Base-by-base conservation (phyloP, 2,888 invertebrate species). In the Idaea biselata region DNA sequence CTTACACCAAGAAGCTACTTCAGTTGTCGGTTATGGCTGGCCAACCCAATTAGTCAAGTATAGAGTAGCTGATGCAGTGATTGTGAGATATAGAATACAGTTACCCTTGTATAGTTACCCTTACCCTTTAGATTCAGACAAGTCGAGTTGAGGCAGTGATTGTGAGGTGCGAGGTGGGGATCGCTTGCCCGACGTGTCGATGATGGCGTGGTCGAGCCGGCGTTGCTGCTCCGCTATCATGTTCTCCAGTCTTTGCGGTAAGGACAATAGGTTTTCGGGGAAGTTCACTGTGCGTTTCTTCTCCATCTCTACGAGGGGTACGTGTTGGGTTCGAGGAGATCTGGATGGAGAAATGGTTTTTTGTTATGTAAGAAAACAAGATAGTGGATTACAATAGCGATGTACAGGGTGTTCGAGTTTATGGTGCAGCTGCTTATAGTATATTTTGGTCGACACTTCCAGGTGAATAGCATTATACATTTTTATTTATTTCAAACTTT, bases 261-360 rank as follows among this genome's bases (percentile, higher is more conserved):
- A 72, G 0, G 88, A 87, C n/a, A 85, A 72, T 56, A 87, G 69
- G 18, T 81, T 85, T 62, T 82, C 79, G 0, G 88, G 87, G 65
- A 89, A 89, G 73, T 87, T 88, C 57, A 89, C 88, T 1, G 83
- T 81, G 4, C 85, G 78, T 65, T 88, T 87, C 66, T 84, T 86
- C 62, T 80, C 83, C 14, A 74, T 64, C 4, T 80, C 79, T 4
- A 71, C 25, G 25, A 25, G 25, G 5, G 25, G 25, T 5, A 25
- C 61, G 44, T 77, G 79, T 14, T 75, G 78, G 11, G 67, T 63
- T 11, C 69, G 77, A 0, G 82, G 82, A 2, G 86, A 81, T 65
- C 87, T 87, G 63, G 61, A 53, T 55, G 53, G 17, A 25, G 33
- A 60, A 11, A 58, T 61, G 14, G 25, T 25, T 25, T 25, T 5